Percentiles rank a stretch among this genome's conserved stretches.
These are phyloP conservation scores for Laspeyria flexula DNA, from an alignment of 2,888 invertebrate genomes.

Conservation along the genomic window DNA sequence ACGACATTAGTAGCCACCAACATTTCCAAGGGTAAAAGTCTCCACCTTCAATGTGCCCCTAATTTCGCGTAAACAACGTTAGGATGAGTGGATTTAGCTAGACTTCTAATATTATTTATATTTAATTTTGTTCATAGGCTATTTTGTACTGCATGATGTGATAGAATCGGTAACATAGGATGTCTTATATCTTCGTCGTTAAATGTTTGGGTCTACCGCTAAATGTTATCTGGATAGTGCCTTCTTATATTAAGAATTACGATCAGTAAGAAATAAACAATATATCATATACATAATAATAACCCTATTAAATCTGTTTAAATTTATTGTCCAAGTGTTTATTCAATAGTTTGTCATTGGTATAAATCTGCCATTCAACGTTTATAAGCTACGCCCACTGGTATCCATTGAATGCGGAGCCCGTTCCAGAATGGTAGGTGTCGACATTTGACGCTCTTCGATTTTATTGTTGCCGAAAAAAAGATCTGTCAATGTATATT, in stretches of 20 bases:
- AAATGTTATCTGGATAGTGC: constrained; percentile 10
- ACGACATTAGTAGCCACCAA: too few species aligned
- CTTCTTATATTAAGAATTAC: constrained; percentile 17
- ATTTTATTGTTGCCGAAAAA: constrained; percentile 34
- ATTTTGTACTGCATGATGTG: neutral
- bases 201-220: too few species aligned
- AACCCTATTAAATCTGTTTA: constrained; percentile 41
- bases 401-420: constrained; percentile 50
- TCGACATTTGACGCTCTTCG: constrained; percentile 48
- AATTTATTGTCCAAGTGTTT: constrained; percentile 40
- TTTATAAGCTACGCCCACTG: constrained; percentile 58
- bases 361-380: constrained; percentile 52
- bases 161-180: too few species aligned
- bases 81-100: neutral
- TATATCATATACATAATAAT: constrained; percentile 30
- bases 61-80: neutral
- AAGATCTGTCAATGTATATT: constrained; percentile 26
- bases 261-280: constrained; percentile 32
- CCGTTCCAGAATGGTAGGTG: constrained; percentile 50
- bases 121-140: neutral
- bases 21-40: neutral
- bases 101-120: too few species aligned
- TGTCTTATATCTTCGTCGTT: too few species aligned
- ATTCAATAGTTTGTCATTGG: constrained; percentile 45
- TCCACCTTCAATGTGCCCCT: neutral